phyloP scores from a whole-genome alignment of 53 echinoderm and acorn worm species.

The Paracentrotus lividus region DNA sequence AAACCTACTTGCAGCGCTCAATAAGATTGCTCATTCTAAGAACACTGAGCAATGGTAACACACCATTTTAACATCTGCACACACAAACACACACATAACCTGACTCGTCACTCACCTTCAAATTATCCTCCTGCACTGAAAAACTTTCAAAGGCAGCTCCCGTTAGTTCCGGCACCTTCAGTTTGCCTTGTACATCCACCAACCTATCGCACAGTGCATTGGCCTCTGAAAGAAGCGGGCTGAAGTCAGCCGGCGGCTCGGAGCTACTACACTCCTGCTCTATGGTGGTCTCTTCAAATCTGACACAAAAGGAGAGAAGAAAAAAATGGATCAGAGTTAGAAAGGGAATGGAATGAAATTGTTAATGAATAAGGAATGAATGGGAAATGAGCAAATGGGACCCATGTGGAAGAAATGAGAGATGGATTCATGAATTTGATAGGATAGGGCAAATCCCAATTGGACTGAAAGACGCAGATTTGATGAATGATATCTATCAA shows the following conservation, averaged over 20 bases:
- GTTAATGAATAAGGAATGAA: slow-evolving; percentile 53
- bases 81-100: background rate
- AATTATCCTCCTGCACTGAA: slow-evolving; percentile 92
- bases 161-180: slow-evolving; percentile 85
- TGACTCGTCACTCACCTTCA: slow-evolving; percentile 81
- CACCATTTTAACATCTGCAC: background rate
- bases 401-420: slow-evolving; percentile 36
- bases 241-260: slow-evolving; percentile 54
- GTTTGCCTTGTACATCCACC: slow-evolving; percentile 68
- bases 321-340: background rate
- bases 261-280: slow-evolving; percentile 19
- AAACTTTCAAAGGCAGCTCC: slow-evolving; percentile 95
- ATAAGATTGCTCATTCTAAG: no score
- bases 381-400: slow-evolving; percentile 21
- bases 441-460: background rate
- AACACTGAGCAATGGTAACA: background rate
- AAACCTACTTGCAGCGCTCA: no score
- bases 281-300: slow-evolving; percentile 59
- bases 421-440: slow-evolving; percentile 24
- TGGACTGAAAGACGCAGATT: background rate
- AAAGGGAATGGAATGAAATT: slow-evolving; percentile 36
- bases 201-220: slow-evolving; percentile 78
- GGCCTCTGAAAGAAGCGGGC: slow-evolving; percentile 61
- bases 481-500: slow-evolving; percentile 11
- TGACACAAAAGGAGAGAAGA: slow-evolving; percentile 9